These are phyloP conservation scores for Eudyptes chrysolophus DNA, from an alignment of 2,113 vertebrate species.

Conservation along the genomic window DNA sequence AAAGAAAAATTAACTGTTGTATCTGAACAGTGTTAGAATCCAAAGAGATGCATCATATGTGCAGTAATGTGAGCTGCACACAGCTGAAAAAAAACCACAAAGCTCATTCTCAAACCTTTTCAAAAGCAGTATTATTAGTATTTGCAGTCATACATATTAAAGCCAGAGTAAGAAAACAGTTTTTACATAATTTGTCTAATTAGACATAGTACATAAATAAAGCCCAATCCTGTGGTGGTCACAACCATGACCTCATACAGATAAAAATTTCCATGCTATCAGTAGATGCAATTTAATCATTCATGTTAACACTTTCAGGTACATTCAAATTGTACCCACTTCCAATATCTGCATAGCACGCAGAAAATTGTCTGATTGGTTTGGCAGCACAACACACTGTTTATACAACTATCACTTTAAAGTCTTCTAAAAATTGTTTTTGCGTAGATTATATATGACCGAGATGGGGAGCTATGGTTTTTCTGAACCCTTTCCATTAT, in stretches of 20 bases:
- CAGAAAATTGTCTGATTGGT: not conserved
- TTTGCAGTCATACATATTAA: not conserved
- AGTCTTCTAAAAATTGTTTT: not conserved
- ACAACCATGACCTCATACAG: not conserved
- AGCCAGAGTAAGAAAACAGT: not conserved
- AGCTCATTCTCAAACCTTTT: not conserved
- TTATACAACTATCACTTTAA: not conserved
- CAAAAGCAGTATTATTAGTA: not conserved
- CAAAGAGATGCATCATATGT: not conserved
- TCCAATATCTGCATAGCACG: not conserved
- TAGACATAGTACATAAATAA: not conserved
- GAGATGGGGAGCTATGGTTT: not conserved
- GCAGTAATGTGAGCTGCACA: not conserved
- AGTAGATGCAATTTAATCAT: not conserved
- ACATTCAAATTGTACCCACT: not conserved
- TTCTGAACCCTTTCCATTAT: not conserved
- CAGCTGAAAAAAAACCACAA: not conserved
- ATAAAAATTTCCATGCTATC: not conserved
- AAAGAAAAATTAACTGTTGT: slow-evolving; percentile 33
- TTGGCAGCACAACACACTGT: not conserved
- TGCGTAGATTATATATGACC: not conserved
- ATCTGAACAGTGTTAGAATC: slow-evolving; percentile 30
- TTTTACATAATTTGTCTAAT: not conserved
- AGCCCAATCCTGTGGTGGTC: not conserved
- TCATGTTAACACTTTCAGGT: not conserved